Percentiles rank a stretch among this genome's conserved stretches.
Evolutionary conservation across 2,797 vertebrate genomes (phyloP).

Genomic region (Tapera naevia): DNA sequence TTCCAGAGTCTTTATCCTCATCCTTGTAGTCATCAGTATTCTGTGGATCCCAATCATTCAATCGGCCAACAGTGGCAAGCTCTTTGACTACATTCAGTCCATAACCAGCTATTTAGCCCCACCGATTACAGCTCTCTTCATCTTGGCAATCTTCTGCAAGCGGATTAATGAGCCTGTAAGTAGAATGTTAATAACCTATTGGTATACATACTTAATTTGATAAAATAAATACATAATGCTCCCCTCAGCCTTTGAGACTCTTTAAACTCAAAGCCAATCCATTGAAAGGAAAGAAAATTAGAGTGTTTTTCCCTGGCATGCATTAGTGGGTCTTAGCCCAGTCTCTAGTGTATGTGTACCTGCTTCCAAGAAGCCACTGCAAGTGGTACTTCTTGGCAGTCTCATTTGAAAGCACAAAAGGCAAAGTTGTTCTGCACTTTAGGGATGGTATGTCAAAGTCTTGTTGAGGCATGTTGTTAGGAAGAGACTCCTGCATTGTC

Average conservation of each 20-base stretch:
- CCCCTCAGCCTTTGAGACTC: not conserved
- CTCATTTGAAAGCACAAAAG: not conserved
- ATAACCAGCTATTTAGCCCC: constrained; percentile 91
- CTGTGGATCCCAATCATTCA: constrained; percentile 95
- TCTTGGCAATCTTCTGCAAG: constrained; percentile 92
- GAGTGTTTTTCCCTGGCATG: not conserved
- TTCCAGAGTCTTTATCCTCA: constrained; percentile 86
- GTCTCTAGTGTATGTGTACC: not conserved
- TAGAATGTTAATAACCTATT: constrained; percentile 6
- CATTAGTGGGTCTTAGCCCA: not conserved
- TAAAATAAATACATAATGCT: not conserved
- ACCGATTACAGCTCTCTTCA: constrained; percentile 91
- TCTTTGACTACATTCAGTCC: constrained; percentile 94
- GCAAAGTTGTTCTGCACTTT: not conserved
- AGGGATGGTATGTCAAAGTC: not conserved
- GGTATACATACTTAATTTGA: not conserved
- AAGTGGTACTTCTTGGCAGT: not conserved
- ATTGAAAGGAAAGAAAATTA: not conserved
- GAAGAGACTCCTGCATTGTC: not conserved
- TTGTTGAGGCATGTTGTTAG: not conserved
- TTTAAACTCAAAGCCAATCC: not conserved
- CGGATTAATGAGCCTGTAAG: constrained; percentile 91
- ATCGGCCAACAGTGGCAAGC: constrained; percentile 89
- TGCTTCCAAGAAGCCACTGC: not conserved
- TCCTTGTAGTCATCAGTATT: constrained; percentile 87